phyloP scores from a whole-genome alignment of 2,888 invertebrate genomes.

The Diarsia dahlii region DNA sequence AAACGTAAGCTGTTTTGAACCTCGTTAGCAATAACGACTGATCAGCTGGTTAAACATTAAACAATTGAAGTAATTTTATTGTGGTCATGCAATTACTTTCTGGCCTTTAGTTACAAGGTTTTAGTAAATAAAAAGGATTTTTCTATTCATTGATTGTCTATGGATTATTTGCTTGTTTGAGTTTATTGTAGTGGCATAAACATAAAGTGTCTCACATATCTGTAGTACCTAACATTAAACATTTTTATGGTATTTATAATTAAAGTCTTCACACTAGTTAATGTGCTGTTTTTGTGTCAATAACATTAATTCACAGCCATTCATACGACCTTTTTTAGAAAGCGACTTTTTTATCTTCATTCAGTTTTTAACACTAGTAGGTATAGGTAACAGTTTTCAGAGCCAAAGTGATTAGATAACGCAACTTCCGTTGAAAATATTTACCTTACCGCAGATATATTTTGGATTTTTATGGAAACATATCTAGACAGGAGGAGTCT shows the following conservation, averaged over 20 bases:
- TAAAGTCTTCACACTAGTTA: neutral
- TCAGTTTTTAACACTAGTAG: constrained; percentile 19
- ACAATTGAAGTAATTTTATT: constrained; percentile 81
- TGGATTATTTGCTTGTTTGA: constrained; percentile 24
- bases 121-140: constrained; percentile 31
- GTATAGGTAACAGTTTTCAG: constrained; percentile 28
- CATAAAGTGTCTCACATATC: too few relatives aligned
- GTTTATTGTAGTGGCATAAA: neutral
- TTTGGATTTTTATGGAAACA: constrained; percentile 19
- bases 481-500: too few relatives aligned
- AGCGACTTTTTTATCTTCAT: constrained; percentile 41
- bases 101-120: constrained; percentile 69
- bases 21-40: constrained; percentile 67
- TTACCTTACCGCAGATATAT: constrained; percentile 13
- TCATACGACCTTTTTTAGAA: constrained; percentile 6
- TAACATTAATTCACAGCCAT: constrained; percentile 14
- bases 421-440: constrained; percentile 49
- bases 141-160: constrained; percentile 39
- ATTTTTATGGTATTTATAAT: neutral
- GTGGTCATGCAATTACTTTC: constrained; percentile 69
- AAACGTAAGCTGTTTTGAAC: constrained; percentile 76
- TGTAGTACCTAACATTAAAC: neutral
- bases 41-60: constrained; percentile 84
- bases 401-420: constrained; percentile 47
- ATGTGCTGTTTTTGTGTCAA: neutral